Evolutionary conservation across 2,888 invertebrate species (phyloP).

Genomic region (Heliconius aoede): DNA sequence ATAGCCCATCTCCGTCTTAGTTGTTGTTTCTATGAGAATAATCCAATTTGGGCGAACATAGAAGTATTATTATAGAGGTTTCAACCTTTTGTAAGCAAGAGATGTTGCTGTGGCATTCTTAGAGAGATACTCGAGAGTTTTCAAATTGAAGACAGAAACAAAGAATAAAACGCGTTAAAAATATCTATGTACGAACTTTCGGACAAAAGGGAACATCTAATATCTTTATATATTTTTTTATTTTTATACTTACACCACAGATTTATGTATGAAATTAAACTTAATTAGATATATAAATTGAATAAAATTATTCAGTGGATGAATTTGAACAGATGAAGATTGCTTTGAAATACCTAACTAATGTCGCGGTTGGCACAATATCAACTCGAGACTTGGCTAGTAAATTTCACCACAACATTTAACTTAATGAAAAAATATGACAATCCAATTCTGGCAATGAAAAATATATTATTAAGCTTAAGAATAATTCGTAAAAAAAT

Average conservation of each 20-base stretch:
- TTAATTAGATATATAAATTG: background rate
- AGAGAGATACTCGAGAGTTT: conserved; percentile 7
- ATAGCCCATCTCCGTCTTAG: background rate
- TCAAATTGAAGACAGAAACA: conserved; percentile 14
- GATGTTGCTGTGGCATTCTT: conserved; percentile 3
- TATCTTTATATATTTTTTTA: background rate
- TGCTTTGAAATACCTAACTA: conserved; percentile 69
- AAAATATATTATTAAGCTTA: conserved; percentile 66
- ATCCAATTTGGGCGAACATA: background rate
- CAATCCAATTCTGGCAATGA: conserved; percentile 60
- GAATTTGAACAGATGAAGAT: conserved; percentile 40
- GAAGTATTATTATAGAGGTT: background rate
- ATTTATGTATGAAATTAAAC: background rate
- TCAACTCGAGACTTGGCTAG: conserved; percentile 63
- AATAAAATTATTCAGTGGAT: conserved; percentile 11
- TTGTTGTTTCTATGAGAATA: conserved; percentile 3
- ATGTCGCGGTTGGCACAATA: conserved; percentile 73
- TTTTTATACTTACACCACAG: background rate
- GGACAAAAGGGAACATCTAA: background rate
- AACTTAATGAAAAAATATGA: conserved; percentile 66
- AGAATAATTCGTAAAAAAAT: conserved; percentile 57
- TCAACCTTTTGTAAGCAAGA: background rate
- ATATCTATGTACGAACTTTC: background rate
- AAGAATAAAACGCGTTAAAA: background rate
- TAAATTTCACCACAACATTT: conserved; percentile 58